Base-by-base conservation (phyloP, 2,797 vertebrate genomes). In the Tapera naevia region DNA sequence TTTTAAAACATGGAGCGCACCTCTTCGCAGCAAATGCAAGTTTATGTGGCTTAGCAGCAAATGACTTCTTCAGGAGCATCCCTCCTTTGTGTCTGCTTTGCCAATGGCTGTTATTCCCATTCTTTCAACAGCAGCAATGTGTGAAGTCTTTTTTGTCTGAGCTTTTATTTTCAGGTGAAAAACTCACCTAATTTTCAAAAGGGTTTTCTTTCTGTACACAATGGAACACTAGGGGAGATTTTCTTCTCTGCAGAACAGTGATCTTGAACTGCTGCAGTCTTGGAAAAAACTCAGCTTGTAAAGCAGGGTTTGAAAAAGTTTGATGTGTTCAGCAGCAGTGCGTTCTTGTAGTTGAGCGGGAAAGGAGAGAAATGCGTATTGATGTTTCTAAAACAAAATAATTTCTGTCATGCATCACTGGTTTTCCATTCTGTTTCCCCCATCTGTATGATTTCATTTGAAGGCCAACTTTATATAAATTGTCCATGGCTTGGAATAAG, bases 101-200 rank as follows among this genome's bases (percentile, higher is more conserved):
- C 98, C 99, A 8, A 99, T 99, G 99, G 97, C 98, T 27, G 93
- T 97, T 50, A 66, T 99, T 88, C 99, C 99, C 0, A 98, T 99
- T 94, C 8, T 99, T 65, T 98, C 98, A 32, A 98, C 98, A 2
- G 21, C 86, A 8, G 69, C 78, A 2, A 30, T 98, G 67, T 99
- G 99, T 89, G 97, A 96, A 32, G 90, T 19, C 17, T 43, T 61
- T 90, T n/a, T n/a, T 10, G 94, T 99, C 71, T n/a, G 46, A 61
- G 2, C 98, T 99, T 53, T 96, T 99, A 58, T 80, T 98, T 97
- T 76, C 96, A 97, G 99, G 98, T 98, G 97, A 88, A 67, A 95
- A 85, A 15, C 10, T 72, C 3, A 22, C 94, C 5, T 43, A 73
- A 23, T 81, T 48, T 81, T 48, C 5, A 2, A 66, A 80, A 61